Percentiles rank a stretch among this genome's conserved stretches.
Evolutionary conservation across 2,113 vertebrate species (phyloP).

Genomic region (Nematolebias whitei): DNA sequence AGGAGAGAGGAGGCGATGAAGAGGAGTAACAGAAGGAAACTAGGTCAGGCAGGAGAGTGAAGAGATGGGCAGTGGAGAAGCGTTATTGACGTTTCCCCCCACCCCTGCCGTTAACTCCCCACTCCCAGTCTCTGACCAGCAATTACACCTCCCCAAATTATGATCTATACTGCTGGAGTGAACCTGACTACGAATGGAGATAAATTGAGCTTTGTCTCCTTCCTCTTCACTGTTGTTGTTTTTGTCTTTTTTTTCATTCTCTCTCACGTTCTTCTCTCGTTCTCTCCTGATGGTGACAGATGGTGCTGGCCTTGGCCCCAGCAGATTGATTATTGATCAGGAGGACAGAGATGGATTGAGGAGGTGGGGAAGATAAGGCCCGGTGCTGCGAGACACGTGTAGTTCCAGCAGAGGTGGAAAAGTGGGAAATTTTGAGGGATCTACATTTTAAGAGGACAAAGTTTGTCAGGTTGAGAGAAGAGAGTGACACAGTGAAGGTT

Average conservation of each 20-base stretch:
- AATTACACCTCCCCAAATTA: slow-evolving; percentile 85
- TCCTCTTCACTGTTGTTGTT: slow-evolving; percentile 37
- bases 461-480: slow-evolving; percentile 24
- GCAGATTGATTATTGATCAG: slow-evolving; percentile 88
- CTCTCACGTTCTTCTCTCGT: slow-evolving; percentile 22
- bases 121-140: slow-evolving; percentile 75
- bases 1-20: slow-evolving; percentile 41
- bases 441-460: slow-evolving; percentile 66
- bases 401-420: slow-evolving; percentile 47
- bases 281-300: slow-evolving; percentile 80
- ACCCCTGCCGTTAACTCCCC: slow-evolving; percentile 30
- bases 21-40: slow-evolving; percentile 58
- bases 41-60: slow-evolving; percentile 71
- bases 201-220: slow-evolving; percentile 74
- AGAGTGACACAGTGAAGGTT: slow-evolving; percentile 25
- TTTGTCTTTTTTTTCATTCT: slow-evolving; percentile 7
- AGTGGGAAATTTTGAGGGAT: slow-evolving; percentile 71
- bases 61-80: slow-evolving; percentile 62
- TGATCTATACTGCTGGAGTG: slow-evolving; percentile 81
- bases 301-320: slow-evolving; percentile 73
- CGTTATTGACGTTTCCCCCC: slow-evolving; percentile 73
- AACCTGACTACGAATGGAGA: slow-evolving; percentile 76
- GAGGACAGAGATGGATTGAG: slow-evolving; percentile 83
- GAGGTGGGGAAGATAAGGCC: slow-evolving; percentile 59
- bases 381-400: slow-evolving; percentile 28